phyloP scores from a whole-genome alignment of 2,888 invertebrate genomes.

The Bugula neritina region DNA sequence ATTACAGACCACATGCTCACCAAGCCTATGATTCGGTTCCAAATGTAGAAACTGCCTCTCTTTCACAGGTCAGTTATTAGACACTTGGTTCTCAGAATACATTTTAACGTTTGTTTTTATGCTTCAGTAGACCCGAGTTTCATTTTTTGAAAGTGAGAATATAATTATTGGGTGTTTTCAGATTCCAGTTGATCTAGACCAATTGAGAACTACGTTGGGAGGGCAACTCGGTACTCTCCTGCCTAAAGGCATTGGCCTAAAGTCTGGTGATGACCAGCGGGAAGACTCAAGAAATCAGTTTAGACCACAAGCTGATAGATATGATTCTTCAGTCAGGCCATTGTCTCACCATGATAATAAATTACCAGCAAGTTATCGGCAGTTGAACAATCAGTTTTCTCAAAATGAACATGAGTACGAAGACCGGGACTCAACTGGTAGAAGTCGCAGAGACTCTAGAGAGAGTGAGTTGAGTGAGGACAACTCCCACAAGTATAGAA shows the following conservation, averaged over 20 bases:
- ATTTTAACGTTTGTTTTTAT: too few relatives aligned
- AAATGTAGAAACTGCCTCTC: too few relatives aligned
- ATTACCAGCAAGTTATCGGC: background rate
- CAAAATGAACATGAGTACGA: background rate
- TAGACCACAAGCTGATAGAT: background rate
- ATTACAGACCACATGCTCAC: too few relatives aligned
- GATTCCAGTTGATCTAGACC: background rate
- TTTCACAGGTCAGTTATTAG: too few relatives aligned
- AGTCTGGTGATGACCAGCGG: background rate
- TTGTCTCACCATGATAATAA: background rate
- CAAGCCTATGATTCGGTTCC: too few relatives aligned
- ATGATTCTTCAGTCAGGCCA: background rate
- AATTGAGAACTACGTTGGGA: constrained; percentile 9
- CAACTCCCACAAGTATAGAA: background rate
- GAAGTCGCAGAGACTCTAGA: background rate
- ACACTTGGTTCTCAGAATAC: too few relatives aligned
- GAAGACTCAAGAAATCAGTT: background rate
- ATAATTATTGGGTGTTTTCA: too few relatives aligned
- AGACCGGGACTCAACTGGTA: background rate
- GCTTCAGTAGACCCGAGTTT: too few relatives aligned
- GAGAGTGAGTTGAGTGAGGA: background rate
- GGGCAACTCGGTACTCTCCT: background rate
- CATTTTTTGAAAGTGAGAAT: too few relatives aligned
- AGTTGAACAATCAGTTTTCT: background rate
- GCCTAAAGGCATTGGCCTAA: background rate